Conservation (phyloP, 2,797 vertebrate species). For the Enteromius radiatus region DNA sequence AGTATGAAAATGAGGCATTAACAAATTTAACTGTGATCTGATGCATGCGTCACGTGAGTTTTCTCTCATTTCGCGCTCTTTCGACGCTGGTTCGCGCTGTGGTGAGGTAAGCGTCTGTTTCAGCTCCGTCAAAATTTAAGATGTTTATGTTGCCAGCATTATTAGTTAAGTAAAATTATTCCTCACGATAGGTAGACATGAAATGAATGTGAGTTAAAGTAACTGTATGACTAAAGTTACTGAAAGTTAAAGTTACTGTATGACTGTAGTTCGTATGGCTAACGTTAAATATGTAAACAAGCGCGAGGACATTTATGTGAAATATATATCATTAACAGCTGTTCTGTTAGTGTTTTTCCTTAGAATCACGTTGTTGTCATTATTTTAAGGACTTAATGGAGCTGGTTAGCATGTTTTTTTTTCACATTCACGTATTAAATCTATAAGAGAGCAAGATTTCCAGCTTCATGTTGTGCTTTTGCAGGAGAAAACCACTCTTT, state of each 20-base stretch:
- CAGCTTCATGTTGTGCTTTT: background rate
- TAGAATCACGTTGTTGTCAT: background rate
- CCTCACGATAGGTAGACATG: too few species aligned
- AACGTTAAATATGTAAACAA: background rate
- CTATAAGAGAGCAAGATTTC: background rate
- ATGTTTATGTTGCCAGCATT: too few species aligned
- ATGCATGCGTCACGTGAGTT: background rate
- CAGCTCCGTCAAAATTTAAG: background rate
- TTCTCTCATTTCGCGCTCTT: background rate
- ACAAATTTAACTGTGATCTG: too few species aligned
- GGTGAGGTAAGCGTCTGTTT: background rate
- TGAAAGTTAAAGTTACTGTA: too few species aligned
- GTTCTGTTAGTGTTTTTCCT: background rate
- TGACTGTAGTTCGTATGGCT: background rate
- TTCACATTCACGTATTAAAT: background rate
- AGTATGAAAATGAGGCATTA: background rate
- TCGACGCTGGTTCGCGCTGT: background rate
- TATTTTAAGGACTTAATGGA: background rate
- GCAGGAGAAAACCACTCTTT: background rate
- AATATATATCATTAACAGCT: background rate
- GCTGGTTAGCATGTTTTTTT: background rate
- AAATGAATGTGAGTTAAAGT: background rate
- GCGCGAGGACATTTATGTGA: background rate
- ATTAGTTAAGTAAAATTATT: background rate
- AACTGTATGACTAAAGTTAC: too few species aligned